Evolutionary conservation across 1,140 invertebrate species (phyloP).

Genomic region (Camponotus pennsylvanicus): DNA sequence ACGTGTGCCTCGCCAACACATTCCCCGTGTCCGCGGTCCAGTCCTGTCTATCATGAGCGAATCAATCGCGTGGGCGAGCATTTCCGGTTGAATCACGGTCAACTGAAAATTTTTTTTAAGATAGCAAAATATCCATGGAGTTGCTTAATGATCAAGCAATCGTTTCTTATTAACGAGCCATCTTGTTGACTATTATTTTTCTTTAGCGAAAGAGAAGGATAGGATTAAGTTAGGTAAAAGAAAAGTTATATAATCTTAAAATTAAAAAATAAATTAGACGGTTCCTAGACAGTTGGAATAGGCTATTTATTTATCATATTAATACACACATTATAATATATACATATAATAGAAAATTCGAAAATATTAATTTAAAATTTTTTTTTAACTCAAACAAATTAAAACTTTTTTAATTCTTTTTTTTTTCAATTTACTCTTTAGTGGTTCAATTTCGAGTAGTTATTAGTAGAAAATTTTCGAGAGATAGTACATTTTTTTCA

Average conservation of each 20-base stretch:
- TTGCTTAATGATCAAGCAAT: neutral
- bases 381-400: neutral
- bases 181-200: neutral
- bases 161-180: neutral
- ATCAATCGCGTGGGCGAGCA: slow-evolving; percentile 72
- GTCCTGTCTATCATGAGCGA: slow-evolving; percentile 69
- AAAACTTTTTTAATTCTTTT: neutral
- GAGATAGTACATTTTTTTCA: neutral
- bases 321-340: no score
- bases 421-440: neutral
- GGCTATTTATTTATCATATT: neutral
- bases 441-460: neutral
- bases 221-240: neutral
- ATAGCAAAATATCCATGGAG: neutral
- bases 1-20: slow-evolving; percentile 45
- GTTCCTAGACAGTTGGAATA: neutral
- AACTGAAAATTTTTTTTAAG: neutral
- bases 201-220: neutral
- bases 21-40: slow-evolving; percentile 22
- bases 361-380: neutral
- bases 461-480: neutral
- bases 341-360: neutral
- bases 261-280: neutral
- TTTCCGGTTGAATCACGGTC: slow-evolving; percentile 72
- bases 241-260: neutral